Evolutionary conservation across 2,113 vertebrate species (phyloP).

Genomic region (Butastur rufipennis): DNA sequence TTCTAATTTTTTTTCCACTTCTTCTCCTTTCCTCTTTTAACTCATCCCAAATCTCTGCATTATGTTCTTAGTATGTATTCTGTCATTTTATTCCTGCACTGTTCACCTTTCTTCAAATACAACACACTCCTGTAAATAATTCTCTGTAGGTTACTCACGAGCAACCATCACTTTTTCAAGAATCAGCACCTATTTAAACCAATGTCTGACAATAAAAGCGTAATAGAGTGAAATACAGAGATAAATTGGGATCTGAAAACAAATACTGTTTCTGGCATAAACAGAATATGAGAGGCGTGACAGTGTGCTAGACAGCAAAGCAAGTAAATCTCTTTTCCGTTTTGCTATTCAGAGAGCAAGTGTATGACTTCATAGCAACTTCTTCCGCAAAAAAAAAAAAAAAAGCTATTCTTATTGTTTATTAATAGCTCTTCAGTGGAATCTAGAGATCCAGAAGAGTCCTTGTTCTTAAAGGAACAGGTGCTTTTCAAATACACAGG

Average conservation of each 20-base stretch:
- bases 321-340: not conserved
- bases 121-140: not conserved
- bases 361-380: not conserved
- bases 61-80: not conserved
- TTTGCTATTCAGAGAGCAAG: not conserved
- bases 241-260: not conserved
- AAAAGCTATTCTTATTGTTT: not conserved
- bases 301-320: not conserved
- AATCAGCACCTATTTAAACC: not conserved
- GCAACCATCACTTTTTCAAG: not conserved
- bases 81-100: not conserved
- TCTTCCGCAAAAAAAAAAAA: not conserved
- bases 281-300: not conserved
- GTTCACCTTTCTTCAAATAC: not conserved
- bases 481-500: not conserved
- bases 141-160: not conserved
- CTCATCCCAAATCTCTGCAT: not conserved
- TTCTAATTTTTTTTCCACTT: not conserved
- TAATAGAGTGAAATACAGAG: not conserved
- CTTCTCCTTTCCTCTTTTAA: not conserved
- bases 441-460: not conserved
- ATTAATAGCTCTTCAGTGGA: not conserved
- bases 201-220: not conserved
- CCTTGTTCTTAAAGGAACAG: not conserved
- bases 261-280: not conserved